Evolutionary conservation across 2,888 invertebrate genomes (phyloP).

Genomic region (Lasioglossum pauxillum): DNA sequence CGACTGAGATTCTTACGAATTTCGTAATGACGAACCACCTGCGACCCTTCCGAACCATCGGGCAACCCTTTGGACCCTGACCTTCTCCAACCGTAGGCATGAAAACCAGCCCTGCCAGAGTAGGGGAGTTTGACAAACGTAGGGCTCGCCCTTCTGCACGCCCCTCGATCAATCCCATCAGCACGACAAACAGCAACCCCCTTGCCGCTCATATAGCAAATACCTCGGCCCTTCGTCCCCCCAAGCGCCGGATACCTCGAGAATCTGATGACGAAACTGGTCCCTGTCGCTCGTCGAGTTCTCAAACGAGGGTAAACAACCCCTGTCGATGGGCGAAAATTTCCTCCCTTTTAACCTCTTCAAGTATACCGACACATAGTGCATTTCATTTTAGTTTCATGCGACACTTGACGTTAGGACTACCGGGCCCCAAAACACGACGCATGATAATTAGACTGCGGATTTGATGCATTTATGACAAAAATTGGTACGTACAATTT

Average conservation of each 20-base stretch:
- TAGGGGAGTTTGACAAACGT: background rate
- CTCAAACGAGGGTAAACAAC: constrained; percentile 2
- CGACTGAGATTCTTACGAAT: background rate
- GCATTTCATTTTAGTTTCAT: background rate
- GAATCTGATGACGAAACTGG: background rate
- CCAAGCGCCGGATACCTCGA: background rate
- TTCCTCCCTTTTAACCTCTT: background rate
- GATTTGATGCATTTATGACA: no score
- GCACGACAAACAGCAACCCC: constrained; percentile 35
- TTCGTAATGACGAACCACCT: background rate
- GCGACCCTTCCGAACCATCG: background rate
- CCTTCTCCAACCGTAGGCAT: background rate
- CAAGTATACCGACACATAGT: background rate
- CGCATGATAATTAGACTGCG: no score
- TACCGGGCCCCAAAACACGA: no score
- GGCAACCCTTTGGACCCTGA: background rate
- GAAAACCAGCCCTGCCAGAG: background rate
- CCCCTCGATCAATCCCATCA: constrained; percentile 46
- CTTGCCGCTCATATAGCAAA: constrained; percentile 1
- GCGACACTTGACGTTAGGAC: background rate
- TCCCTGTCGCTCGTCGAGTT: background rate
- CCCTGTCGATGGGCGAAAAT: background rate
- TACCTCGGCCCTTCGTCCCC: constrained; percentile 29
- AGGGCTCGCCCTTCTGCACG: constrained; percentile 7
- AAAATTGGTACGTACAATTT: no score